Evolutionary conservation across 2,797 vertebrate species (phyloP).

Genomic region (Decapterus maruadsi): DNA sequence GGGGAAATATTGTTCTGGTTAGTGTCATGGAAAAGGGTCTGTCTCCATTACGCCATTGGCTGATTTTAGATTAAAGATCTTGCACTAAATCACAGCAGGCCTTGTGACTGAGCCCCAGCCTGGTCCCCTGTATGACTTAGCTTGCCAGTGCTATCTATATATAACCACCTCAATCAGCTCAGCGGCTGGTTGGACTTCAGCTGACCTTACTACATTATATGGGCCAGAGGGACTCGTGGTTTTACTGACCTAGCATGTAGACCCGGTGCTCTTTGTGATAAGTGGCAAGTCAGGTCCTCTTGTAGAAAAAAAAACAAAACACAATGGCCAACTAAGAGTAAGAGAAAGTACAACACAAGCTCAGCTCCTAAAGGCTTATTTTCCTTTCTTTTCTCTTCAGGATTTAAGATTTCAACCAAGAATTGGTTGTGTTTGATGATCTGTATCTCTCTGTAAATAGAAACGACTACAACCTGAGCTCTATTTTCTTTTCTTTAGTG

Average conservation of each 20-base stretch:
- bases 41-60: constrained; percentile 66
- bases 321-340: background rate
- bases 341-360: background rate
- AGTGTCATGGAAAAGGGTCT: constrained; percentile 70
- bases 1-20: constrained; percentile 66
- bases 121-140: constrained; percentile 50
- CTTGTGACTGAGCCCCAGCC: constrained; percentile 68
- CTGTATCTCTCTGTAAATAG: background rate
- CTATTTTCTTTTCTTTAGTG: too few relatives aligned
- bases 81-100: constrained; percentile 65
- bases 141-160: constrained; percentile 81
- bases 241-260: constrained; percentile 58
- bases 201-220: constrained; percentile 81
- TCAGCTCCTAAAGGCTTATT: background rate
- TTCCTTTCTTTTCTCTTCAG: constrained; percentile 7
- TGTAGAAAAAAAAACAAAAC: background rate
- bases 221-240: constrained; percentile 58
- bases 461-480: too few relatives aligned
- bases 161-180: constrained; percentile 81
- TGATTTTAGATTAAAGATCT: constrained; percentile 79
- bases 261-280: constrained; percentile 47
- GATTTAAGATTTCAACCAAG: background rate
- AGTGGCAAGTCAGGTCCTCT: constrained; percentile 15
- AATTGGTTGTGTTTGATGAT: background rate
- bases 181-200: constrained; percentile 77